Conservation (phyloP, 2,888 invertebrate species). For the Orchestes rusci region DNA sequence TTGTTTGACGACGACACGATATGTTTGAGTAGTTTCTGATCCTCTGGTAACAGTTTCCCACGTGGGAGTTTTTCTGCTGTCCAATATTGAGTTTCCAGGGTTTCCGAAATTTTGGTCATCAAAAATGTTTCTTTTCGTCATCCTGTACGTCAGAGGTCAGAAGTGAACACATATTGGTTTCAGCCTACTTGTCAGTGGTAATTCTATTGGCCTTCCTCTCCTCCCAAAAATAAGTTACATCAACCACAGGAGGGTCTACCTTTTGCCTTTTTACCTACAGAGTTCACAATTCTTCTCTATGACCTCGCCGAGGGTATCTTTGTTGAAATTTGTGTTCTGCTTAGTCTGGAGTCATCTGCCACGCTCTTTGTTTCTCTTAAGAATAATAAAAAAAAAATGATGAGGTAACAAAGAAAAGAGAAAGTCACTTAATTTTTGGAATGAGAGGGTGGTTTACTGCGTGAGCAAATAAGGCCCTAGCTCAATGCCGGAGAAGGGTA, state of each 20-base stretch:
- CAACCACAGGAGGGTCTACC: constrained; percentile 72
- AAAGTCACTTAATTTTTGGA: too few species aligned
- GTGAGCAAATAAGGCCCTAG: too few species aligned
- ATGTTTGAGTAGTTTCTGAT: constrained; percentile 20
- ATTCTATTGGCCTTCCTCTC: constrained; percentile 32
- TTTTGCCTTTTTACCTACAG: constrained; percentile 70
- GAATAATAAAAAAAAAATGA: too few species aligned
- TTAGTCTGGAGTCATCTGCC: constrained; percentile 74
- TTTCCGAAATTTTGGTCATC: constrained; percentile 67
- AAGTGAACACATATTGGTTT: constrained; percentile 49
- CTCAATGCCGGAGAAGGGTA: too few species aligned
- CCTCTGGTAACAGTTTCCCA: constrained; percentile 32
- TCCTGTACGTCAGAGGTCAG: constrained; percentile 41
- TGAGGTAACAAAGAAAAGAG: too few species aligned
- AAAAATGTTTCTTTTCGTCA: constrained; percentile 54
- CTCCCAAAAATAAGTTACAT: constrained; percentile 71
- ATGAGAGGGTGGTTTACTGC: too few species aligned
- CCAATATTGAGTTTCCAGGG: constrained; percentile 50
- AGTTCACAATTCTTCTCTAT: constrained; percentile 53
- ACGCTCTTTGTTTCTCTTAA: too few species aligned
- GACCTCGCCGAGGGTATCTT: constrained; percentile 57
- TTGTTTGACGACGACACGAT: constrained; percentile 22
- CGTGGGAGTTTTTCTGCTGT: constrained; percentile 34
- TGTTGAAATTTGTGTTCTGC: constrained; percentile 84
- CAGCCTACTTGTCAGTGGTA: constrained; percentile 4